Evolutionary conservation across 2,797 vertebrate genomes (phyloP).

Genomic region (Gallinago nigripennis): DNA sequence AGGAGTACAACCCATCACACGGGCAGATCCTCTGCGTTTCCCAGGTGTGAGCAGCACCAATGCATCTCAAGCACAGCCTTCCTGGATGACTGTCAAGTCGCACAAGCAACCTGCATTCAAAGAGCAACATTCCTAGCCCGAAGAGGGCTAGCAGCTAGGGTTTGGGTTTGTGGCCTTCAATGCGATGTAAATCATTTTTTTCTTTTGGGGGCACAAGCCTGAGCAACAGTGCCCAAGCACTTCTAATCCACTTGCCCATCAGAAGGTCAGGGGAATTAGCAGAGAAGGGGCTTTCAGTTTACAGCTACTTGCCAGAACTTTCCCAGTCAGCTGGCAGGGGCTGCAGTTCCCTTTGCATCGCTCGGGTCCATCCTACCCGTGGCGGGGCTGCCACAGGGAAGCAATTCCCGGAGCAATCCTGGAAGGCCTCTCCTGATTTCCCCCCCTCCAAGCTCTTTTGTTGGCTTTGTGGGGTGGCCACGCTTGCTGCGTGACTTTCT

Average conservation of each 20-base stretch:
- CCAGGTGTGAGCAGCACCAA: neutral
- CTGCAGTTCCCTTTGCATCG: neutral
- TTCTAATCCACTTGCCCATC: neutral
- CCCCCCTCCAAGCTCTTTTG: neutral
- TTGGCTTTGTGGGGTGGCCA: neutral
- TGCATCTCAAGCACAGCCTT: neutral
- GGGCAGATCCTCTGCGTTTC: neutral
- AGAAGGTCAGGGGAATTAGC: conserved; percentile 20
- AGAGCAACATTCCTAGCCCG: neutral
- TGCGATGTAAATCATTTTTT: neutral
- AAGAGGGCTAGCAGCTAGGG: neutral
- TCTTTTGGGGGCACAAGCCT: neutral
- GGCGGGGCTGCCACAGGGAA: conserved; percentile 25
- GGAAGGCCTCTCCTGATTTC: neutral
- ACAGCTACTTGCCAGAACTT: conserved; percentile 35
- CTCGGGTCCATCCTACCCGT: neutral
- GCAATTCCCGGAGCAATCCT: neutral
- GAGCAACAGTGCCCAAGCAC: neutral
- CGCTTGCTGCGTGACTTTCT: conserved; percentile 77
- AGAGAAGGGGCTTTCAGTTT: conserved; percentile 21
- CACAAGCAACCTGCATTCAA: neutral
- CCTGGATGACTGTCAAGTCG: neutral
- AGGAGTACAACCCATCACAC: neutral
- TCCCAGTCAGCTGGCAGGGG: conserved; percentile 12
- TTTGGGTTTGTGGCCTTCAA: neutral